Evolutionary conservation across 2,888 invertebrate species (phyloP), one percentile per base, ranked within the genome.

Genomic region (Scaeva pyrastri): DNA sequence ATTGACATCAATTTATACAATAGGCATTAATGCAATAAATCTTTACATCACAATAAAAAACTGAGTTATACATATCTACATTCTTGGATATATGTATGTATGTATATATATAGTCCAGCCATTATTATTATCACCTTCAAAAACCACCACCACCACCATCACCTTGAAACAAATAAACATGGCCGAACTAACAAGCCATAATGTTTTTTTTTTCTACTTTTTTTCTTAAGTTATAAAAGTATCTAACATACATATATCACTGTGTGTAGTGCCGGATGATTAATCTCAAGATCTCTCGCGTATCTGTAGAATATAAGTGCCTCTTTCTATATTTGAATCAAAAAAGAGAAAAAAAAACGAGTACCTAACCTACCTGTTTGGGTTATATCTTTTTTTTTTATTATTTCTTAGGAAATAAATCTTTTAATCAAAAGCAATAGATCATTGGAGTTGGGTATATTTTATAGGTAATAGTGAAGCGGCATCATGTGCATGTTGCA

Each of bases 331-430:
- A 21, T 52, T 36, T 16, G 14, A 39, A 39, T n/a, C 23, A 0
- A 56, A 16, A 26, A 10, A 12, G 12, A 5, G 8, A 39, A 16
- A 0, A n/a, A 41, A 23, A 62, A 64, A 45, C 26, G 26, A 64
- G 64, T 64, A 64, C 64, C 56, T 56, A 52, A 36, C 12, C 36
- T 80, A 76, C 73, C 84, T 79, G 79, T 72, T 73, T 77, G 21
- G 43, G 14, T 3, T 55, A 12, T 48, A 23, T 26, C 31, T 48
- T n/a, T 19, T 58, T 16, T 19, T 58, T 55, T 71, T n/a, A n/a
- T n/a, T n/a, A n/a, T 77, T 85, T 82, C 78, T 66, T 58, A 11
- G 39, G 78, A 81, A 78, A 86, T 86, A 82, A 86, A 86, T 86
- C 86, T 81, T 78, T 86, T 77, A 74, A 86, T 82, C 81, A 66